Evolutionary conservation across 2,888 invertebrate species (phyloP).

Genomic region (Pollenia labialis): DNA sequence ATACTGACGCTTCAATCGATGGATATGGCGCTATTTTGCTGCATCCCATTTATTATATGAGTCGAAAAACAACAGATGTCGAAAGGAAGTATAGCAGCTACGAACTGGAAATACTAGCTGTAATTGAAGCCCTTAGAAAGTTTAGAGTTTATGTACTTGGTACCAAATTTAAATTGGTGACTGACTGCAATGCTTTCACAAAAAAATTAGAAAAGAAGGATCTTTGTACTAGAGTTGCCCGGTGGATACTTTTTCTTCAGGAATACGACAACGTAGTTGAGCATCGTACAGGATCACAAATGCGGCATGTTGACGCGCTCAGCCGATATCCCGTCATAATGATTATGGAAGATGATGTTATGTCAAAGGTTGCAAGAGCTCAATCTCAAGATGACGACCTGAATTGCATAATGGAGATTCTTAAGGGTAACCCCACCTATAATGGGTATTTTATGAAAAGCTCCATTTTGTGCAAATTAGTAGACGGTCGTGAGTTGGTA

Average conservation of each 20-base stretch:
- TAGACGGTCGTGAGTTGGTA: too few species aligned
- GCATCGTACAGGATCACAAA: conserved; percentile 66
- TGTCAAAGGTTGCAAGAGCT: too few species aligned
- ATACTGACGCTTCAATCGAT: conserved; percentile 47
- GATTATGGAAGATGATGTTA: conserved; percentile 56
- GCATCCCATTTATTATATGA: conserved; percentile 33
- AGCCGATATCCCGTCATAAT: conserved; percentile 55
- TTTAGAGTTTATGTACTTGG: too few species aligned
- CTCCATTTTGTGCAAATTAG: background rate
- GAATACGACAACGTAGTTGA: conserved; percentile 69
- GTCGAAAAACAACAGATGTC: background rate
- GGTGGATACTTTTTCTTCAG: conserved; percentile 64
- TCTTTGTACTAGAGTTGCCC: conserved; percentile 63
- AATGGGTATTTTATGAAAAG: too few species aligned
- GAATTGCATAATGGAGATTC: too few species aligned
- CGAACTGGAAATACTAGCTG: conserved; percentile 52
- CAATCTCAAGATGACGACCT: conserved; percentile 66
- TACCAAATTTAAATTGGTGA: too few species aligned
- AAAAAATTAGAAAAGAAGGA: conserved; percentile 71
- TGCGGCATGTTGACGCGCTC: conserved; percentile 70
- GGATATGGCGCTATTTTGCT: conserved; percentile 42
- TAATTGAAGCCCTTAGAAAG: too few species aligned
- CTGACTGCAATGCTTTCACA: conserved; percentile 72
- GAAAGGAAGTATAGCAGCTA: conserved; percentile 40
- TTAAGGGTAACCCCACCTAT: too few species aligned